Evolutionary conservation across 1,140 invertebrate genomes (phyloP).

Genomic region (Ephestia elutella): DNA sequence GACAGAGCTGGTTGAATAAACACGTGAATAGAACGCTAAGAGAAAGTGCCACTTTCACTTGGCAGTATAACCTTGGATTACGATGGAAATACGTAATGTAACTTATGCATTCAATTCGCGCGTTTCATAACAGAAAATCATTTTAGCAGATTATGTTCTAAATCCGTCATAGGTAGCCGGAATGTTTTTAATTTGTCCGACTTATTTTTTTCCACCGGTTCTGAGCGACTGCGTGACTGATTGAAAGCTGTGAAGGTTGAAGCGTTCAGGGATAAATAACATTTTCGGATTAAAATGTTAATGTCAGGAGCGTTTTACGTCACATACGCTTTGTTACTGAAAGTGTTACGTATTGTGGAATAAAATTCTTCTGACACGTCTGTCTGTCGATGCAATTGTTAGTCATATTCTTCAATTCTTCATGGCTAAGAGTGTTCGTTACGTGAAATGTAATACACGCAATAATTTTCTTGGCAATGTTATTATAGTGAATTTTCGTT

Average conservation of each 20-base stretch:
- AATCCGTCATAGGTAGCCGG: background rate
- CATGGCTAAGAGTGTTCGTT: too few relatives aligned
- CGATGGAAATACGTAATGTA: conserved; percentile 24
- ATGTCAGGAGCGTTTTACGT: too few relatives aligned
- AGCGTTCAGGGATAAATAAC: too few relatives aligned
- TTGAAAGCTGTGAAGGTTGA: background rate
- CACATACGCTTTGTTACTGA: too few relatives aligned
- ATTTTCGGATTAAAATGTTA: too few relatives aligned
- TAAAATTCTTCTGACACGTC: too few relatives aligned
- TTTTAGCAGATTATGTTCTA: conserved; percentile 1
- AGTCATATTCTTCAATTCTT: too few relatives aligned
- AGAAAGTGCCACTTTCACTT: conserved; percentile 28
- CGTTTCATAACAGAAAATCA: conserved; percentile 14
- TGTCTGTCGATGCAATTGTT: too few relatives aligned
- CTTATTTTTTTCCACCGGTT: background rate
- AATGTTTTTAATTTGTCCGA: background rate
- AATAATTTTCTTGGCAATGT: too few relatives aligned
- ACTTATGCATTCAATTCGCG: conserved; percentile 18
- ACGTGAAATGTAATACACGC: too few relatives aligned
- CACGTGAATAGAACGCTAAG: conserved; percentile 19
- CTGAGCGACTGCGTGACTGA: background rate
- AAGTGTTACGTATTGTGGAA: too few relatives aligned
- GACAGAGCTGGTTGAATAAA: conserved; percentile 17
- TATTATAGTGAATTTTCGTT: too few relatives aligned
- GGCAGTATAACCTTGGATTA: conserved; percentile 29